These are phyloP conservation scores for Terebella lapidaria DNA, from an alignment of 2,888 invertebrate species.

Conservation along the genomic window DNA sequence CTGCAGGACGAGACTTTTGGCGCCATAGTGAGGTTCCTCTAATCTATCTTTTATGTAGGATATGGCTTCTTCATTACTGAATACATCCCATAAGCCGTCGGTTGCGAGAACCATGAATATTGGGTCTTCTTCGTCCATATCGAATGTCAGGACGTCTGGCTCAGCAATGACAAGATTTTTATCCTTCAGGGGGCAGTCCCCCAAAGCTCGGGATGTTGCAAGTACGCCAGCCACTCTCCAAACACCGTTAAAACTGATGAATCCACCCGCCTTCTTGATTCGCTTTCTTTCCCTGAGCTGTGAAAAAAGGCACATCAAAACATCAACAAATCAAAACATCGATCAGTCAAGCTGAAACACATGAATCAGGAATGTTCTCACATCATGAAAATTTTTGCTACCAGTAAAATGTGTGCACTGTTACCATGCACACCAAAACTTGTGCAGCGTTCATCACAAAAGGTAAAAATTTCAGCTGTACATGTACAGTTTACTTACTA, in stretches of 20 bases:
- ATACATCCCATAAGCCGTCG: slow-evolving; percentile 95
- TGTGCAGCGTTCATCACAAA: no score
- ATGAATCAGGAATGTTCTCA: no score
- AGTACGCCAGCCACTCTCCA: slow-evolving; percentile 94
- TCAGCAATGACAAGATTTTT: slow-evolving; percentile 87
- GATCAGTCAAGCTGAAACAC: no score
- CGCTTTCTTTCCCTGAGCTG: slow-evolving; percentile 82
- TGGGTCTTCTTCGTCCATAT: slow-evolving; percentile 68
- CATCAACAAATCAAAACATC: no score
- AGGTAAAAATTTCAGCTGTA: no score
- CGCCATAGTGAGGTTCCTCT: slow-evolving; percentile 81
- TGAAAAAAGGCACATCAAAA: slow-evolving; percentile 14
- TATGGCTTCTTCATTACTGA: slow-evolving; percentile 89
- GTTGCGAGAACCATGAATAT: slow-evolving; percentile 87
- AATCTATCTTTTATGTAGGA: slow-evolving; percentile 79
- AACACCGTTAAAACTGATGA: slow-evolving; percentile 90
- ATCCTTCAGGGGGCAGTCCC: slow-evolving; percentile 81
- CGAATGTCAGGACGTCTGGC: slow-evolving; percentile 89
- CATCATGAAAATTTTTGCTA: no score
- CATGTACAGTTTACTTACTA: no score
- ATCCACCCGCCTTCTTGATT: slow-evolving; percentile 91
- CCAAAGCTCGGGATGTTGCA: slow-evolving; percentile 88
- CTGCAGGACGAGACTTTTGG: slow-evolving; percentile 83
- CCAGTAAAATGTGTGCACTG: no score
- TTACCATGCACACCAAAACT: no score